Base-by-base conservation (phyloP, 2,797 vertebrate genomes). In the Bryconaethiops microstoma region DNA sequence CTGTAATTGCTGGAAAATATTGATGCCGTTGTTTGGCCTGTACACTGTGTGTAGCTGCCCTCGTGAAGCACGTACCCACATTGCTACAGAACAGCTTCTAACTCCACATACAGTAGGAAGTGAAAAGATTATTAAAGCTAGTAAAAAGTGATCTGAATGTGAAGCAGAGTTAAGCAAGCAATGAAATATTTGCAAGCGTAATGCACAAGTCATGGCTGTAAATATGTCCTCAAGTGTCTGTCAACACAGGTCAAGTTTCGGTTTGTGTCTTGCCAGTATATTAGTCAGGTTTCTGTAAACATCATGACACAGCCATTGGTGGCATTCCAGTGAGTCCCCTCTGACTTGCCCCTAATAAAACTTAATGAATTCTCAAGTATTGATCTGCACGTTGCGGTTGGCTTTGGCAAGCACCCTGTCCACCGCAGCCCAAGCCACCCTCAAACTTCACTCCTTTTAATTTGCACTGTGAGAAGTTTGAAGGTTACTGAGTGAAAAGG, bases 201-300 rank as follows among this genome's bases (percentile, higher is more conserved):
- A 74, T 2, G 82, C 72, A 50, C 78, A 83, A 74, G 82, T 84
- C 63, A 70, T 50, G 48, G 25, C 29, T 72, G 84, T 91, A 90
- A 91, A 92, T 86, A 90, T 76, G 84, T 89, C 86, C 79, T 74
- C 64, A 78, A 81, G 65, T 84, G 16, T 70, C 69, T 12, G 45
- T 63, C 23, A 29, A 70, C 16, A 76, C 19, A 70, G 77, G 73
- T 91, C 69, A 21, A 39, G 85, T 87, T 88, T 86, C 87, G 14
- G 65, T 67, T 79, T 68, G 1, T 10, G 10, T 73, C 59, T 78
- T 82, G 80, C 80, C 57, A 60, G n/a, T 5, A 21, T 52, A 70
- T 83, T 59, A 25, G 76, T 75, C 29, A 57, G 35, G 74, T 86
- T 87, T 85, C 86, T 88, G 87, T 89, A 84, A 92, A 89, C 85